phyloP scores from a whole-genome alignment of 1,140 invertebrate genomes.

The Pomacea maculata region DNA sequence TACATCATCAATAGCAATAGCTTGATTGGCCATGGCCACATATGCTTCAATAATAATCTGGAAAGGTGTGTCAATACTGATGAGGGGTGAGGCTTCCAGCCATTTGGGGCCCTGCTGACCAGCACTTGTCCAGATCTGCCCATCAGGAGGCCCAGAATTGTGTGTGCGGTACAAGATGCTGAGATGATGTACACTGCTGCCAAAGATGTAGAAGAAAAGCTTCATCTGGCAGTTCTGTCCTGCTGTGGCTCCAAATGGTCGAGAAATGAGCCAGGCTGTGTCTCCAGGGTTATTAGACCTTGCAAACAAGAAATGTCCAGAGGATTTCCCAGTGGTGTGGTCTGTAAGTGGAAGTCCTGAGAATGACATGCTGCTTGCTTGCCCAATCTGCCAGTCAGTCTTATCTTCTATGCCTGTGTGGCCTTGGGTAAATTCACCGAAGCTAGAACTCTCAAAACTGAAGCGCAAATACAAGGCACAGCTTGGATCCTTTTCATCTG shows the following conservation, averaged over 20 bases:
- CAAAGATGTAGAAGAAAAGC: constrained; percentile 63
- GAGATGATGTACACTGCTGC: constrained; percentile 47
- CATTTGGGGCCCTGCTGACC: constrained; percentile 52
- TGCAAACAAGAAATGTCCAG: constrained; percentile 59
- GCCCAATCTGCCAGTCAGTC: constrained; percentile 48
- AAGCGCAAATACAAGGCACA: constrained; percentile 18
- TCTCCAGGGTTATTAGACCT: constrained; percentile 44
- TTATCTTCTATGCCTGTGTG: constrained; percentile 43
- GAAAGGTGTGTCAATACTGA: constrained; percentile 39
- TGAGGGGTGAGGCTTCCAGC: constrained; percentile 29
- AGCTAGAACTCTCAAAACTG: constrained; percentile 43
- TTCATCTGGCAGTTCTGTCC: constrained; percentile 29
- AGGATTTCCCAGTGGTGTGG: constrained; percentile 44
- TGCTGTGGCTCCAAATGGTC: constrained; percentile 21
- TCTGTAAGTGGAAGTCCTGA: constrained; percentile 47
- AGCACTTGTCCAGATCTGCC: constrained; percentile 29
- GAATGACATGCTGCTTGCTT: neutral
- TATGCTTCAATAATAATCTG: constrained; percentile 54
- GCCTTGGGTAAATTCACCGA: constrained; percentile 39
- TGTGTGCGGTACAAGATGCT: constrained; percentile 51
- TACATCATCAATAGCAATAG: constrained; percentile 64
- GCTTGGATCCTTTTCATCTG: constrained; percentile 4
- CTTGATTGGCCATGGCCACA: constrained; percentile 42
- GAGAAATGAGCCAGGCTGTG: constrained; percentile 47
- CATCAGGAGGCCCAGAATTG: constrained; percentile 44